Percentiles rank a stretch among this genome's conserved stretches.
Evolutionary conservation across 1,140 invertebrate genomes (phyloP).

Genomic region (Tenebrio molitor): DNA sequence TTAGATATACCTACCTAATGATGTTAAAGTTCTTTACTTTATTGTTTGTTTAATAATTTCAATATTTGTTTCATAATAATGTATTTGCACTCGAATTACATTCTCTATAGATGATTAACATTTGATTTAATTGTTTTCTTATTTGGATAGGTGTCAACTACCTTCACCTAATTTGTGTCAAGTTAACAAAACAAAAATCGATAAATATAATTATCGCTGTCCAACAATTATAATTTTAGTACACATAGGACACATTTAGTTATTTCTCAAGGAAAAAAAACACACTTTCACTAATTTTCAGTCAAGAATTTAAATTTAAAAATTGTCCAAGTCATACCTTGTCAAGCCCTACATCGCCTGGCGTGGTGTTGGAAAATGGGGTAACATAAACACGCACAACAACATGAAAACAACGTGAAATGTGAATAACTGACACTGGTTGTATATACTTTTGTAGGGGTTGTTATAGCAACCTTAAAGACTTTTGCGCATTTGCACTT

Average conservation of each 20-base stretch:
- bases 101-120: too few species aligned
- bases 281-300: neutral
- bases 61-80: too few species aligned
- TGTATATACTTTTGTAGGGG: slow-evolving; percentile 43
- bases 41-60: too few species aligned
- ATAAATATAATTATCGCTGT: slow-evolving; percentile 15
- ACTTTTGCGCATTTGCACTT: slow-evolving; percentile 33
- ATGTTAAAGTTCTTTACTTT: too few species aligned
- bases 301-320: slow-evolving; percentile 1
- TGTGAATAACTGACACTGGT: slow-evolving; percentile 35
- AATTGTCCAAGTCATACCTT: slow-evolving; percentile 8
- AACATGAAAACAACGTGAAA: slow-evolving; percentile 43
- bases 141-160: slow-evolving; percentile 12
- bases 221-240: neutral
- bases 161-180: neutral
- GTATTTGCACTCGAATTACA: too few species aligned
- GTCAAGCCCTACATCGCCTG: slow-evolving; percentile 17
- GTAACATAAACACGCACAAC: slow-evolving; percentile 45
- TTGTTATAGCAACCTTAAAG: slow-evolving; percentile 44
- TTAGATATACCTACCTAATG: too few species aligned
- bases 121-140: too few species aligned
- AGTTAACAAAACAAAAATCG: slow-evolving; percentile 11
- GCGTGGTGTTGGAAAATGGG: slow-evolving; percentile 36
- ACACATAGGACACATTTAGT: neutral
- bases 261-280: neutral